Evolutionary conservation across 2,888 invertebrate species (phyloP).

Genomic region (Embidobia sp.): DNA sequence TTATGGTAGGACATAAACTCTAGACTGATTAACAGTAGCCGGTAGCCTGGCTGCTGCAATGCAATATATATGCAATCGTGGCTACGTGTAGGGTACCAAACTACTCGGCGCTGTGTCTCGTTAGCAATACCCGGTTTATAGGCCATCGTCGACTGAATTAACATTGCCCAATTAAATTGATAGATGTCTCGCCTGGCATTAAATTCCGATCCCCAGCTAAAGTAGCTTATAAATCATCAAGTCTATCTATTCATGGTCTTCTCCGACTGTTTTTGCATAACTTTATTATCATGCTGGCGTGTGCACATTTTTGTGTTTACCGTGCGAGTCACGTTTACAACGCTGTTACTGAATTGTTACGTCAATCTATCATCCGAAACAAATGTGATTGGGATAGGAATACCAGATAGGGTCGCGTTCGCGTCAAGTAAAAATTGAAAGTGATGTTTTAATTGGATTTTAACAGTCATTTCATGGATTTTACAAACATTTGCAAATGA

Average conservation of each 20-base stretch:
- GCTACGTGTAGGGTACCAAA: conserved; percentile 72
- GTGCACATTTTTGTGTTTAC: conserved; percentile 40
- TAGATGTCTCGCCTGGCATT: conserved; percentile 78
- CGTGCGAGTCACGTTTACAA: conserved; percentile 56
- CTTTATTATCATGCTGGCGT: conserved; percentile 46
- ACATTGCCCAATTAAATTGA: conserved; percentile 82
- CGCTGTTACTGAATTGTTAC: conserved; percentile 51
- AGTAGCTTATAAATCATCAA: conserved; percentile 72
- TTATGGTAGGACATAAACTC: conserved; percentile 81
- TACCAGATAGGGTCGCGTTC: neutral
- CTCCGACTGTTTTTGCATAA: conserved; percentile 59
- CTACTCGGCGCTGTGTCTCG: conserved; percentile 77
- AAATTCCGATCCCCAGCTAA: conserved; percentile 75
- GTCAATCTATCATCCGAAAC: conserved; percentile 42
- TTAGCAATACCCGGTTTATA: conserved; percentile 80
- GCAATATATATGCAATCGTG: conserved; percentile 78
- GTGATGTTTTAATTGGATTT: conserved; percentile 6
- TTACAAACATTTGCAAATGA: neutral
- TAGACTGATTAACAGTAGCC: conserved; percentile 82
- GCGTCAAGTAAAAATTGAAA: conserved; percentile 21
- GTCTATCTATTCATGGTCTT: conserved; percentile 61
- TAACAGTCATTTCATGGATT: neutral
- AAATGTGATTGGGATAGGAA: conserved; percentile 18
- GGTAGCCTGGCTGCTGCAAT: conserved; percentile 71
- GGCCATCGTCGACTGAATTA: conserved; percentile 81